Evolutionary conservation across 1,140 invertebrate species (phyloP).

Genomic region (Helicoverpa armigera): DNA sequence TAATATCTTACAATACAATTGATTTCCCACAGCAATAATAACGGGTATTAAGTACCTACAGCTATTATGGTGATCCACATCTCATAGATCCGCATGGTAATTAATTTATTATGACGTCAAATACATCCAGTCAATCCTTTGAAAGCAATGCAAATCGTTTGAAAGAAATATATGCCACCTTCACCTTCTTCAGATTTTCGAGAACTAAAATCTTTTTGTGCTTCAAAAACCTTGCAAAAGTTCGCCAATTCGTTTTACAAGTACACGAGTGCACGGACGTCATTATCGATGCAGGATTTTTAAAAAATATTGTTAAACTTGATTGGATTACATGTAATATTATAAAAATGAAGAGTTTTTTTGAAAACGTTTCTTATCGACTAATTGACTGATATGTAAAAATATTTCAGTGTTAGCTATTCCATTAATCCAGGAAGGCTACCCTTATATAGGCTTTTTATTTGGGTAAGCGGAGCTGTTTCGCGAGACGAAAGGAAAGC

Average conservation of each 20-base stretch:
- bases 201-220: background rate
- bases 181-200: background rate
- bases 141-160: background rate
- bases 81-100: background rate
- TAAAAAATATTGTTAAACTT: background rate
- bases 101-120: background rate
- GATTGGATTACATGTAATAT: too few relatives aligned
- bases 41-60: background rate
- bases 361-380: too few relatives aligned
- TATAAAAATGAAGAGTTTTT: too few relatives aligned
- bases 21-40: background rate
- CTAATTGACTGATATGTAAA: too few relatives aligned
- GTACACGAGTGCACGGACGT: too few relatives aligned
- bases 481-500: too few relatives aligned
- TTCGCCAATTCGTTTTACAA: too few relatives aligned
- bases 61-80: background rate
- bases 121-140: background rate
- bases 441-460: too few relatives aligned
- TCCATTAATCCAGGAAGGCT: background rate
- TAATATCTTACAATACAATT: background rate
- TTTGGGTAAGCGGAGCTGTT: too few relatives aligned
- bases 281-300: background rate
- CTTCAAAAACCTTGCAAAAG: background rate
- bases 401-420: too few relatives aligned
- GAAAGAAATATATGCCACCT: too few relatives aligned